Evolutionary conservation across 2,113 vertebrate genomes (phyloP).

Genomic region (Xenopus borealis): DNA sequence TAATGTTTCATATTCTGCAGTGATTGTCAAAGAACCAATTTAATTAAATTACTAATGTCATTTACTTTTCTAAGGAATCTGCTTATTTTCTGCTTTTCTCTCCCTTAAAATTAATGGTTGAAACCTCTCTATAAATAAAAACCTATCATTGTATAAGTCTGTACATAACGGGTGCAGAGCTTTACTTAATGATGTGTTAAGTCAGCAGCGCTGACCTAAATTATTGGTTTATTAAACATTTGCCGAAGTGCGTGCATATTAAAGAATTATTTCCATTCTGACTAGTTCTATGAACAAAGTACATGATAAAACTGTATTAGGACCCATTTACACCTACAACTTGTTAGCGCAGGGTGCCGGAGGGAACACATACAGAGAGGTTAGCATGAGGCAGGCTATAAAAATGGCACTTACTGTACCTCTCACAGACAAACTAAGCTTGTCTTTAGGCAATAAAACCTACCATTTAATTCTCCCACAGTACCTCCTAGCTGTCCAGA

Average conservation of each 20-base stretch:
- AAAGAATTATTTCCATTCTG: too few species aligned
- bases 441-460: too few species aligned
- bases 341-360: too few species aligned
- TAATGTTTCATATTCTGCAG: constrained; percentile 63
- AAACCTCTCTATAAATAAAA: constrained; percentile 68
- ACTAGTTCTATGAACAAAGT: too few species aligned
- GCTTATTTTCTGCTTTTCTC: constrained; percentile 59
- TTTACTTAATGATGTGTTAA: constrained; percentile 67
- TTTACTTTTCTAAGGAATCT: constrained; percentile 56
- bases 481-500: too few species aligned
- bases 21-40: constrained; percentile 60
- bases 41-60: constrained; percentile 73
- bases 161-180: constrained; percentile 56
- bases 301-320: too few species aligned
- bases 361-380: too few species aligned
- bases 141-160: constrained; percentile 65
- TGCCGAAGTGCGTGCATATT: constrained; percentile 13
- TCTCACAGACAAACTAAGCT: too few species aligned
- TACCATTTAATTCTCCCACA: too few species aligned
- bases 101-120: constrained; percentile 64
- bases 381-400: too few species aligned
- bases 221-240: constrained; percentile 41
- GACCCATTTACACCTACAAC: too few species aligned
- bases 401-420: too few species aligned
- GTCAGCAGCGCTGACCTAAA: constrained; percentile 54